Percentiles rank a stretch among this genome's conserved stretches.
phyloP scores from a whole-genome alignment of 1,140 invertebrate species.

The Drosophila sp. region DNA sequence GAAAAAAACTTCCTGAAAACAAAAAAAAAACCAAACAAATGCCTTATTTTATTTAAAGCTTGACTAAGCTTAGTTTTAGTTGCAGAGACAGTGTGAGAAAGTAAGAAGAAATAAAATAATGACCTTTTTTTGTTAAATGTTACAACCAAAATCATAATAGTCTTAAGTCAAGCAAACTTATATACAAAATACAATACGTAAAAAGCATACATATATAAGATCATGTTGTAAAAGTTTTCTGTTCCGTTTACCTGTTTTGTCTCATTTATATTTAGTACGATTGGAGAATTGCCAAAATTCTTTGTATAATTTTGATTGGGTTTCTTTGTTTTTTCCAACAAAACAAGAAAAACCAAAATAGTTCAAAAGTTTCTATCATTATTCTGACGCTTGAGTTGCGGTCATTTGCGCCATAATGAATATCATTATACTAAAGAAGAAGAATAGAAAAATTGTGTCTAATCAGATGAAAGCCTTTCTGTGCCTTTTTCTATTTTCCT shows the following conservation, averaged over 20 bases:
- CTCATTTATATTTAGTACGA: background rate
- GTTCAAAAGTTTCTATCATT: slow-evolving; percentile 81
- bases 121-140: slow-evolving; percentile 40
- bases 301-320: slow-evolving; percentile 59
- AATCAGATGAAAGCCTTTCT: slow-evolving; percentile 56
- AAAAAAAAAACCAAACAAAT: slow-evolving; percentile 47
- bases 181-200: slow-evolving; percentile 11
- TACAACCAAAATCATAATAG: background rate
- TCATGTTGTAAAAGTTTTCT: background rate
- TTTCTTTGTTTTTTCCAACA: slow-evolving; percentile 13
- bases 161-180: slow-evolving; percentile 34
- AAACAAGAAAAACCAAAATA: slow-evolving; percentile 29
- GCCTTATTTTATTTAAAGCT: slow-evolving; percentile 79
- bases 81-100: slow-evolving; percentile 57
- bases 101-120: slow-evolving; percentile 20
- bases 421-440: slow-evolving; percentile 9
- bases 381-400: slow-evolving; percentile 37
- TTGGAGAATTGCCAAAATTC: slow-evolving; percentile 9
- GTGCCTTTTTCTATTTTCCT: slow-evolving; percentile 68
- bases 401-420: background rate
- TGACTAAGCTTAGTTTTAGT: slow-evolving; percentile 64
- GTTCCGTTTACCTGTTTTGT: background rate
- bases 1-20: slow-evolving; percentile 27
- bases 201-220: slow-evolving; percentile 26
- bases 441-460: slow-evolving; percentile 10